Base-by-base conservation (phyloP, 2,797 vertebrate genomes). In the Betta splendens region DNA sequence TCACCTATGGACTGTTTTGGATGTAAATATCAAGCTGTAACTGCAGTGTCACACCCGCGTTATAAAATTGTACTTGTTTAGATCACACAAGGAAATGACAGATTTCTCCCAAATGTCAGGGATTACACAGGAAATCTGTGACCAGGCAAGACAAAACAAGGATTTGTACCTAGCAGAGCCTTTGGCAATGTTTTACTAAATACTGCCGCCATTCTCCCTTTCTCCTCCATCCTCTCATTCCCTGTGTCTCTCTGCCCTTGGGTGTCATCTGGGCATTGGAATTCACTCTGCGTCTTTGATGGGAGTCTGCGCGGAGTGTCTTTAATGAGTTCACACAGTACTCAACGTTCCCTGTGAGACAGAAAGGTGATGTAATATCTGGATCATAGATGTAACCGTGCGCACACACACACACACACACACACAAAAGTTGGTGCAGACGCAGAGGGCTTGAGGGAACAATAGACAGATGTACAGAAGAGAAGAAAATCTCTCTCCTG, bases 301-400 rank as follows among this genome's bases (percentile, higher is more conserved):
- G 54, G 55, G 46, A 78, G 54, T 62, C 49, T 68, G 53, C 51
- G 54, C 46, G 8, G 31, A 68, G 61, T 25, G 50, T 69, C 54
- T 63, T 55, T 72, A 80, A 84, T 77, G 62, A 77, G 47, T 66
- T 72, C 40, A 44, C 59, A 70, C 40, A 63, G 49, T 31, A 39
- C 54, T 55, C 64, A 17, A 5, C 1, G 18, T 40, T 77, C 66
- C 25, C 55, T 69, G 56, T 60, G 67, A 75, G 64, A 69, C 17
- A 42, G 37, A 37, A 44, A 25, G 42, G 52, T 82, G 72, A 83
- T 79, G 77, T 81, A 86, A 86, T 70, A 72, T 54, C 52, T 60
- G 55, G 66, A 72, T 77, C 57, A 46, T 48, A 69, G 60, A 79
- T 69, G 77, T 50, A 82, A 82, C 58, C 1, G 3, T 9, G 2